Evolutionary conservation across 2,113 vertebrate genomes (phyloP).

Genomic region (Oceanodroma tethys): DNA sequence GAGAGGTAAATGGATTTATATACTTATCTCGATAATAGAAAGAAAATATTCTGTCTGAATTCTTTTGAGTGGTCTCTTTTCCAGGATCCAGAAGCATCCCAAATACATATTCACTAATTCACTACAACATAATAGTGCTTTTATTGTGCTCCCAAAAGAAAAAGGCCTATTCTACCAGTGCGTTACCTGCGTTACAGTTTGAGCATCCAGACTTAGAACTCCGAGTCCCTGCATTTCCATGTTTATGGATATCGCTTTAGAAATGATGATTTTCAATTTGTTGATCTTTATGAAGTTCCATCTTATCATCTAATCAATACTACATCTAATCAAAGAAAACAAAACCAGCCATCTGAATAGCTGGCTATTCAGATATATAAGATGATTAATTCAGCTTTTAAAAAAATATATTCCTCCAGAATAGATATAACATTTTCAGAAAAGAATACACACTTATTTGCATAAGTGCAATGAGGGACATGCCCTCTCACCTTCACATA

Average conservation of each 20-base stretch:
- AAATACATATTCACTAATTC: not conserved
- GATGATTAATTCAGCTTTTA: not conserved
- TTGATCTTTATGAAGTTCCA: not conserved
- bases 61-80: not conserved
- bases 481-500: not conserved
- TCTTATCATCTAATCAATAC: not conserved
- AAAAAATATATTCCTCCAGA: not conserved
- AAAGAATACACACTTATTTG: not conserved
- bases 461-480: accelerated
- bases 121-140: not conserved
- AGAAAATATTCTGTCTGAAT: not conserved
- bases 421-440: not conserved
- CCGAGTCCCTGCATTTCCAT: not conserved
- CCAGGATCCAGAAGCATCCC: not conserved
- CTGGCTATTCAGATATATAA: not conserved
- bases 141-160: not conserved
- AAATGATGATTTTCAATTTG: not conserved
- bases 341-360: not conserved
- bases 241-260: accelerated
- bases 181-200: not conserved
- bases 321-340: not conserved
- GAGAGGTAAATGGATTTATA: not conserved
- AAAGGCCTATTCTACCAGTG: not conserved
- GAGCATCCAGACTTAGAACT: not conserved
- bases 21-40: accelerated